Conservation (phyloP, 2,113 vertebrate genomes). For the Sceloporus tristichus region DNA sequence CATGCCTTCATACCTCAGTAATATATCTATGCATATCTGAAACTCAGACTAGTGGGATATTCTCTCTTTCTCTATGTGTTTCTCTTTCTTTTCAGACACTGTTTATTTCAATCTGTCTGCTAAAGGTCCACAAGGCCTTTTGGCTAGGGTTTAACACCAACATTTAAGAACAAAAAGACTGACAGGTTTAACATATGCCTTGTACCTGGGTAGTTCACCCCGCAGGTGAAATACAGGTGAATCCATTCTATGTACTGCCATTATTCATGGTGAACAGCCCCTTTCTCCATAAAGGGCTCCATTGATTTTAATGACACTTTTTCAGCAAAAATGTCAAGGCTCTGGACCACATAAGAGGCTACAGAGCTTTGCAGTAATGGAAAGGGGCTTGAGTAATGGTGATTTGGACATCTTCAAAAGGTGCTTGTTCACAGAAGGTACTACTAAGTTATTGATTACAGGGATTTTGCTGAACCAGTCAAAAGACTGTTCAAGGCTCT, state of each 20-base stretch:
- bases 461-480: background rate
- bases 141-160: background rate
- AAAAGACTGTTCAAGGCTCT: background rate
- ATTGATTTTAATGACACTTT: background rate
- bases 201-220: background rate
- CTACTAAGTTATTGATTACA: constrained; percentile 28
- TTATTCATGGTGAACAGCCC: rapidly evolving
- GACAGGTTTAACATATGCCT: background rate
- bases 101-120: background rate
- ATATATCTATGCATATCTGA: background rate
- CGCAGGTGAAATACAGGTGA: background rate
- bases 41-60: background rate
- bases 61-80: background rate
- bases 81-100: background rate
- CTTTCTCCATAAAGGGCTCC: background rate
- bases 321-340: background rate
- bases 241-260: background rate
- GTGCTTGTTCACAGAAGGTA: constrained; percentile 1
- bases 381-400: background rate
- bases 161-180: constrained; percentile 7
- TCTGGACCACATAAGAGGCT: background rate
- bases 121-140: background rate
- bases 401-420: background rate
- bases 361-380: constrained; percentile 31
- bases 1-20: background rate